phyloP scores from a whole-genome alignment of 2,888 invertebrate genomes.

The Mythimna lalbum region DNA sequence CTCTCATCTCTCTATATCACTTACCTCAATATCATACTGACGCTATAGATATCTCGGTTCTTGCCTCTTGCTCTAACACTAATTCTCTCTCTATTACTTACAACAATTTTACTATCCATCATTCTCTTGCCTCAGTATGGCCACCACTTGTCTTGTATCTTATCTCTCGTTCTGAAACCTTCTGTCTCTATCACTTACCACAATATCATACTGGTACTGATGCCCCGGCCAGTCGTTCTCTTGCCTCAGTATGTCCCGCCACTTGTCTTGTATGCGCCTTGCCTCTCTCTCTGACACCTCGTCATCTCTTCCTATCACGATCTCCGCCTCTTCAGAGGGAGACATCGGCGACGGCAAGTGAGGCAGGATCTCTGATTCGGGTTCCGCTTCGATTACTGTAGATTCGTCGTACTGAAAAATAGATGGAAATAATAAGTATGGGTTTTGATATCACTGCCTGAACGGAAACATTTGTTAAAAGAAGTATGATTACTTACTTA shows the following conservation, averaged over 20 bases:
- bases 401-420: conserved; percentile 92
- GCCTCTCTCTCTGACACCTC: conserved; percentile 86
- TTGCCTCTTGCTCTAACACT: conserved; percentile 86
- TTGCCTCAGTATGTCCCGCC: conserved; percentile 93
- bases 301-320: conserved; percentile 91
- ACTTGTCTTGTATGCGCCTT: conserved; percentile 93
- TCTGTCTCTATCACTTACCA: conserved; percentile 89
- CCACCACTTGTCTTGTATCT: neutral
- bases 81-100: conserved; percentile 90
- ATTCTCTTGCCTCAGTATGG: neutral
- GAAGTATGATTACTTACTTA: no score
- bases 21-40: conserved; percentile 68
- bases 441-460: no score
- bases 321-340: conserved; percentile 90
- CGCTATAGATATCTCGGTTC: conserved; percentile 79
- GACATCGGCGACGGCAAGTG: conserved; percentile 89
- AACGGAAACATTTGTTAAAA: no score
- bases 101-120: conserved; percentile 65
- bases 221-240: conserved; percentile 88
- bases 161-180: neutral
- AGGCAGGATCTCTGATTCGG: conserved; percentile 91
- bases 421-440: neutral
- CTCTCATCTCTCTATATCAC: no score
- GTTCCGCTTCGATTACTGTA: conserved; percentile 92
- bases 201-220: conserved; percentile 92